A percentile compares a stretch with the other conserved stretches of the same genome.
phyloP scores from a whole-genome alignment of 1,140 invertebrate genomes.

The Zelostemma sp. region DNA sequence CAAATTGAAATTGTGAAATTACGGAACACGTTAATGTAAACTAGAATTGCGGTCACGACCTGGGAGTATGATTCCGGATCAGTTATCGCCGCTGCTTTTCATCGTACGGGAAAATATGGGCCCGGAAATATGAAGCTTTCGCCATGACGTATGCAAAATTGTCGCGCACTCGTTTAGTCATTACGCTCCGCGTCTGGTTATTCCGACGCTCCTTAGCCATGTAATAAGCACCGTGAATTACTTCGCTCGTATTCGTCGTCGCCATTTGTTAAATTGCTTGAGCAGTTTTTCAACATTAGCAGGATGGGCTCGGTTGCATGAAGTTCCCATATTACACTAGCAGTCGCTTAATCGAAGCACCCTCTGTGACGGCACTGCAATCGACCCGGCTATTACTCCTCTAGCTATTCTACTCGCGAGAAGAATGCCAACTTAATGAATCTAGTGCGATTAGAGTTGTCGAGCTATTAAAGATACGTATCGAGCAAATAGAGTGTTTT shows the following conservation, averaged over 20 bases:
- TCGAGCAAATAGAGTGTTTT: conserved; percentile 5
- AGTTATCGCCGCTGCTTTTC: too few species aligned
- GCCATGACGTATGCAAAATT: too few species aligned
- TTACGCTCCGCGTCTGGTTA: not conserved
- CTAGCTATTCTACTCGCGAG: conserved; percentile 6
- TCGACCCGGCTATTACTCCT: conserved; percentile 11
- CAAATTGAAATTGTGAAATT: not conserved
- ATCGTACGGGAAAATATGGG: too few species aligned
- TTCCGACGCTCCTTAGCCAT: conserved; percentile 26
- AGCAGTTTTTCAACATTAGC: conserved; percentile 19
- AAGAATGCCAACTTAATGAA: conserved; percentile 28
- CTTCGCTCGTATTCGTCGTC: conserved; percentile 26
- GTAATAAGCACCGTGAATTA: conserved; percentile 30
- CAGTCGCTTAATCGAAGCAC: conserved; percentile 29
- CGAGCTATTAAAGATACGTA: conserved; percentile 7
- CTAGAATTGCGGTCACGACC: too few species aligned
- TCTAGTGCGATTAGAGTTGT: conserved; percentile 14
- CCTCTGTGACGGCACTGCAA: conserved; percentile 19
- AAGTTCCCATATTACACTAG: conserved; percentile 22
- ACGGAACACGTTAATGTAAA: too few species aligned
- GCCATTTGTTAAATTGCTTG: conserved; percentile 35
- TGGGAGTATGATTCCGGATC: too few species aligned
- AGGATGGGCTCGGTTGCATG: conserved; percentile 22
- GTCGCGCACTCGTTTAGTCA: conserved; percentile 4
- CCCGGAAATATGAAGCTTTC: too few species aligned